Percentiles rank a stretch among this genome's conserved stretches.
Conservation (phyloP, 2,888 invertebrate genomes). For the Digitonthophagus gazella region DNA sequence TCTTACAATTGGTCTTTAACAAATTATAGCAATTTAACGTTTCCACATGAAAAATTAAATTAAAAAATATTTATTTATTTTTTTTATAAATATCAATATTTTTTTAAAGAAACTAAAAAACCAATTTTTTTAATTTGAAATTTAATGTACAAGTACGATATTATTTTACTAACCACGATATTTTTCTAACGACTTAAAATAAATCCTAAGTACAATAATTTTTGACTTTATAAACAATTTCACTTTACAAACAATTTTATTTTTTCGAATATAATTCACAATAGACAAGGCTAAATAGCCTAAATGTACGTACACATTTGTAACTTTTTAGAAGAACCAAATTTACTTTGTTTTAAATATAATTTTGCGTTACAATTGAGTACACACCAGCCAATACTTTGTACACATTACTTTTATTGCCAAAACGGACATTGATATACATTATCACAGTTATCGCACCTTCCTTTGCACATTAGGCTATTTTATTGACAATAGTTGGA, state of each 20-base stretch:
- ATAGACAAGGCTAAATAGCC: background rate
- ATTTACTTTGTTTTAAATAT: background rate
- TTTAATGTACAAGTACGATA: too few species aligned
- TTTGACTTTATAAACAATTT: too few species aligned
- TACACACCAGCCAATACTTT: background rate
- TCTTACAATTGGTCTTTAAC: background rate
- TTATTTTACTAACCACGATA: too few species aligned
- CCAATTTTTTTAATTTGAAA: too few species aligned
- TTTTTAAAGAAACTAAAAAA: background rate
- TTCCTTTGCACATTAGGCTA: background rate
- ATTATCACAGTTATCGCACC: background rate
- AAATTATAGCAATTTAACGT: background rate
- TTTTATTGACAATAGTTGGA: background rate
- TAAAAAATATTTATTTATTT: background rate
- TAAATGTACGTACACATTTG: background rate
- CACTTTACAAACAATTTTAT: background rate
- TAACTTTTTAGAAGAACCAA: background rate
- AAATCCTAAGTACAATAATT: too few species aligned
- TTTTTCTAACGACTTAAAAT: too few species aligned
- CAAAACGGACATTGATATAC: background rate
- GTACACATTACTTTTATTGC: background rate
- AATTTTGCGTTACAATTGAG: background rate
- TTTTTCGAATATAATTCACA: background rate
- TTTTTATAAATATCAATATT: too few species aligned
- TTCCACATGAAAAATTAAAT: background rate